phyloP scores from a whole-genome alignment of 2,797 vertebrate genomes.

The Acanthurus lineatus region DNA sequence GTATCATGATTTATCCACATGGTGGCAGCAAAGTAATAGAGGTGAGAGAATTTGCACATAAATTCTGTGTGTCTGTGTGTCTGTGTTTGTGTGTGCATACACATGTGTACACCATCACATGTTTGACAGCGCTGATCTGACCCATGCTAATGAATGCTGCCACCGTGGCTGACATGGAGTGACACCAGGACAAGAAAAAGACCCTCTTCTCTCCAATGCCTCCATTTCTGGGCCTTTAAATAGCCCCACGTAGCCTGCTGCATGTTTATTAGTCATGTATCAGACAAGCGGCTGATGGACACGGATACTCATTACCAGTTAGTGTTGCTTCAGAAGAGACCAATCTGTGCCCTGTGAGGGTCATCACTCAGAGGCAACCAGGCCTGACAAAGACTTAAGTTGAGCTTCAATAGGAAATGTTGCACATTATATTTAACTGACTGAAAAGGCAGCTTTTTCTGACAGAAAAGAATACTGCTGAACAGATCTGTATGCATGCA shows the following conservation, averaged over 20 bases:
- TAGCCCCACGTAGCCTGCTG: slow-evolving; percentile 66
- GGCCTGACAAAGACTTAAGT: slow-evolving; percentile 51
- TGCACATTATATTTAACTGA: slow-evolving; percentile 50
- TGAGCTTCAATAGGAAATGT: slow-evolving; percentile 55
- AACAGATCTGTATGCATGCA: slow-evolving; percentile 19
- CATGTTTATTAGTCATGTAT: slow-evolving; percentile 87
- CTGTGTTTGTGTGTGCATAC: background rate
- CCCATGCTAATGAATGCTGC: slow-evolving; percentile 71
- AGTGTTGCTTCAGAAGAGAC: slow-evolving; percentile 85
- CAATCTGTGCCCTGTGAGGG: slow-evolving; percentile 77
- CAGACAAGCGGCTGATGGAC: slow-evolving; percentile 82
- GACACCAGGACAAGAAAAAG: slow-evolving; percentile 87
- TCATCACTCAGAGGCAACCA: slow-evolving; percentile 76
- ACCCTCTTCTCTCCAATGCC: slow-evolving; percentile 76
- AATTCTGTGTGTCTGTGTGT: background rate
- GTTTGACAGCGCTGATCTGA: slow-evolving; percentile 69
- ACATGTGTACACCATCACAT: slow-evolving; percentile 41
- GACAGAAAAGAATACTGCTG: slow-evolving; percentile 16
- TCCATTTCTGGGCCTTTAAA: slow-evolving; percentile 81
- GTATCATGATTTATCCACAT: slow-evolving; percentile 56
- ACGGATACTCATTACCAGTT: slow-evolving; percentile 86
- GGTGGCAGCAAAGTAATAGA: slow-evolving; percentile 71
- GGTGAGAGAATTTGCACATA: slow-evolving; percentile 1
- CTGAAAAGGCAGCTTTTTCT: slow-evolving; percentile 35
- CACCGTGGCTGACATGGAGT: slow-evolving; percentile 85